A percentile compares a stretch with the other conserved stretches of the same genome.
Conservation (phyloP, 2,888 invertebrate genomes). For the Bugula neritina region DNA sequence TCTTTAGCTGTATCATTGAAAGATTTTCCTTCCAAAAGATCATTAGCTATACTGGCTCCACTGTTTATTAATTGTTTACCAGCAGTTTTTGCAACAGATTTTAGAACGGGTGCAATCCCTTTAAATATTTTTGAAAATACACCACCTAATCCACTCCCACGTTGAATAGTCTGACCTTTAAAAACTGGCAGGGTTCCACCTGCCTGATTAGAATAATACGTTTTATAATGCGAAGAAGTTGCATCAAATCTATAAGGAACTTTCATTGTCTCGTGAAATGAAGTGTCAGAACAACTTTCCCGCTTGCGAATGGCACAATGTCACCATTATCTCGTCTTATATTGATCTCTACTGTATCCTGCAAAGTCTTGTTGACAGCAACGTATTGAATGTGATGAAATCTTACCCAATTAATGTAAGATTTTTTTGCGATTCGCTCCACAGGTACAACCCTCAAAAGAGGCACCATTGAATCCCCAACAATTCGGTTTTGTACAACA, state of each 20-base stretch:
- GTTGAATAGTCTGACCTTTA: neutral
- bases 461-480: neutral
- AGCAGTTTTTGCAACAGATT: neutral
- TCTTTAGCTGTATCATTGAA: neutral
- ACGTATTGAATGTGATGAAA: neutral
- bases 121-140: neutral
- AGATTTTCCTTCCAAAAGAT: neutral
- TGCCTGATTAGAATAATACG: neutral
- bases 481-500: neutral
- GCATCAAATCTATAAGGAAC: neutral
- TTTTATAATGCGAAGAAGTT: neutral
- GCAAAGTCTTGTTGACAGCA: neutral
- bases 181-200: neutral
- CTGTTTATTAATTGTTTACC: neutral
- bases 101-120: neutral
- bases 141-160: neutral
- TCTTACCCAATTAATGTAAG: neutral
- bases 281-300: neutral
- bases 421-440: neutral
- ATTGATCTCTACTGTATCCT: neutral
- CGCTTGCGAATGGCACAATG: neutral
- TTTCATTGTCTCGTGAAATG: neutral
- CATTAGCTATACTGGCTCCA: neutral
- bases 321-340: neutral
- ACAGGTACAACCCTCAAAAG: neutral